Percentiles rank a stretch among this genome's conserved stretches.
Conservation (phyloP, 2,888 invertebrate species). For the Dendrolimus houi region DNA sequence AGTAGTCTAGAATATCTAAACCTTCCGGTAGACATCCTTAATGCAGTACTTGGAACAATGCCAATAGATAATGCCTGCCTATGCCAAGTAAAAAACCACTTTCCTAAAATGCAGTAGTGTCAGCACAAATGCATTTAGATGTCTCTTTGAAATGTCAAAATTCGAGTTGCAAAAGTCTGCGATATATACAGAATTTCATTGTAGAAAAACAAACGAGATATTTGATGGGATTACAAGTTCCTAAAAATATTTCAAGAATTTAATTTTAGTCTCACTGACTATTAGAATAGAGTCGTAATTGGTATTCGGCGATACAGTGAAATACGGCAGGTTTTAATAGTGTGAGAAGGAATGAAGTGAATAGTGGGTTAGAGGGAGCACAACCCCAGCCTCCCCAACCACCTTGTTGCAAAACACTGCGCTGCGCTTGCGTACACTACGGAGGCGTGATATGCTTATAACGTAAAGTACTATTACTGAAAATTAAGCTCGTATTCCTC, state of each 20-base stretch:
- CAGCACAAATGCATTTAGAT: conserved; percentile 3
- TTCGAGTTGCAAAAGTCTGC: no score
- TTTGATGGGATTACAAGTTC: no score
- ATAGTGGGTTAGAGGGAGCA: conserved; percentile 16
- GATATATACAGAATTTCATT: no score
- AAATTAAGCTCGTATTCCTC: conserved; percentile 7
- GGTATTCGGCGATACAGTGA: conserved; percentile 45
- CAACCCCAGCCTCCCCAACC: conserved; percentile 14
- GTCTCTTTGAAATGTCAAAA: no score
- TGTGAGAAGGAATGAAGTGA: conserved; percentile 21
- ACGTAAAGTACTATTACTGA: conserved; percentile 26
- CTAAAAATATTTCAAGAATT: no score
- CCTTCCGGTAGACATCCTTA: conserved; percentile 14
- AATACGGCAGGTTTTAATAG: conserved; percentile 60
- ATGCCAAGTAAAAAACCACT: conserved; percentile 46
- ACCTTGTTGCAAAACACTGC: conserved; percentile 20
- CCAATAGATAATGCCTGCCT: conserved; percentile 55
- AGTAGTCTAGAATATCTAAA: conserved; percentile 6
- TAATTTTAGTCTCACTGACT: conserved; percentile 22
- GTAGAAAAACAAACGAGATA: no score
- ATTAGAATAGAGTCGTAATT: conserved; percentile 45
- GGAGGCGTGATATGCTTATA: conserved; percentile 65
- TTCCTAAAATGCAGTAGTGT: conserved; percentile 14
- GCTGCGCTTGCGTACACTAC: conserved; percentile 63
- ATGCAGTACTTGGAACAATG: conserved; percentile 40